These are phyloP conservation scores for Sarcophaga peregrina DNA, from an alignment of 1,140 invertebrate species.

Conservation along the genomic window DNA sequence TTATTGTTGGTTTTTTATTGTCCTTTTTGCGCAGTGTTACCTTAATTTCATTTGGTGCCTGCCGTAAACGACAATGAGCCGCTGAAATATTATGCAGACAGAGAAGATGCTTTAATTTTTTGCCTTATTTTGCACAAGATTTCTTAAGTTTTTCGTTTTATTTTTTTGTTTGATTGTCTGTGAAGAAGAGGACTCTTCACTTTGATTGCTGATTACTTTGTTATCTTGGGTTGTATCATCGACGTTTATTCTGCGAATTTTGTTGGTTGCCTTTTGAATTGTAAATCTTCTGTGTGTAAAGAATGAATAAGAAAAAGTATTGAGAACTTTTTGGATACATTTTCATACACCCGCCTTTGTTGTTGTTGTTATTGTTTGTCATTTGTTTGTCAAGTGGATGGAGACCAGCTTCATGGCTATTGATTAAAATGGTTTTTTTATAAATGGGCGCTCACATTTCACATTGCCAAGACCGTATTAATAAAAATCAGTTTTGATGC, in stretches of 20 bases:
- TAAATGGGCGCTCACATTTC: slow-evolving; percentile 26
- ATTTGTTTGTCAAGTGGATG: background rate
- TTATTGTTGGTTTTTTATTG: slow-evolving; percentile 21
- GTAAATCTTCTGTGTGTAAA: background rate
- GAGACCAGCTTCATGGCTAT: background rate
- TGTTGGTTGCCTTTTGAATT: slow-evolving; percentile 27
- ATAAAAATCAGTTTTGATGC: slow-evolving; percentile 23
- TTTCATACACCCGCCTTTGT: background rate
- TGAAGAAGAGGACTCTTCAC: background rate
- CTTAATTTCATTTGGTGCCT: slow-evolving; percentile 29
- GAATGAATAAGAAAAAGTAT: background rate
- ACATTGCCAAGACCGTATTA: slow-evolving; percentile 21
- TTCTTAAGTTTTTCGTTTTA: background rate
- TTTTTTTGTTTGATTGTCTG: background rate
- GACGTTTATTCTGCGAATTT: background rate
- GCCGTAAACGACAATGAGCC: slow-evolving; percentile 5
- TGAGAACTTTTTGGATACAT: background rate
- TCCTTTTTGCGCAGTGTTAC: background rate
- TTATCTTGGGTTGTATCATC: background rate
- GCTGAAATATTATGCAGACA: slow-evolving; percentile 38
- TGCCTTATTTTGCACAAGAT: background rate
- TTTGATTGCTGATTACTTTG: slow-evolving; percentile 38
- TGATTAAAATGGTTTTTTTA: slow-evolving; percentile 33
- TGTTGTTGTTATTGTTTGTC: background rate
- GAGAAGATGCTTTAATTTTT: background rate